Evolutionary conservation across 23 tunicate genomes (phyloP).

Genomic region (Halocynthia aurantium): DNA sequence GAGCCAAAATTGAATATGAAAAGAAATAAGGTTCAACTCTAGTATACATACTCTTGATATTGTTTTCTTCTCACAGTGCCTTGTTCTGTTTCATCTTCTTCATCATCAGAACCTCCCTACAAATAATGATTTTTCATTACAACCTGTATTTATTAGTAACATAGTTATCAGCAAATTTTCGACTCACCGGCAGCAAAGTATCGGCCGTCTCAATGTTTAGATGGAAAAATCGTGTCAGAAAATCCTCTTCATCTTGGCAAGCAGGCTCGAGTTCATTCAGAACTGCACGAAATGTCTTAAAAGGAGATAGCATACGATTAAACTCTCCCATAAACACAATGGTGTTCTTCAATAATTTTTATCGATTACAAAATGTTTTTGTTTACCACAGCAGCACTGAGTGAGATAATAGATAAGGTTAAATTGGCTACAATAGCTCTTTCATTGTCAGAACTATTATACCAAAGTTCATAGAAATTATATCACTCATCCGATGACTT

Average conservation of each 20-base stretch:
- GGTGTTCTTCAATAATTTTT: too few species aligned
- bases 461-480: too few species aligned
- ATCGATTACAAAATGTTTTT: too few species aligned
- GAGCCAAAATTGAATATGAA: neutral
- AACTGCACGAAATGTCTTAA: conserved; percentile 86
- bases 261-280: conserved; percentile 86
- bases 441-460: too few species aligned
- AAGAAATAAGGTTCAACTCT: conserved; percentile 1
- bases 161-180: too few species aligned
- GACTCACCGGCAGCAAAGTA: conserved; percentile 72
- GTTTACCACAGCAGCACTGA: too few species aligned
- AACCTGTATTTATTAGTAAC: too few species aligned
- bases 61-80: conserved; percentile 63
- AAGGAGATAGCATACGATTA: neutral
- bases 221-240: conserved; percentile 85
- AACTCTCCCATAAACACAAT: too few species aligned
- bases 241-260: conserved; percentile 92
- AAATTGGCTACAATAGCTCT: too few species aligned
- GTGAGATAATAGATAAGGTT: too few species aligned
- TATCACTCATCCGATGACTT: too few species aligned
- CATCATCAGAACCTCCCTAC: conserved; percentile 96
- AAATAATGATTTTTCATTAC: too few species aligned
- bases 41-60: conserved; percentile 71
- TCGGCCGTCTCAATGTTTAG: conserved; percentile 81
- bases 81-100: conserved; percentile 74